Base-by-base conservation (phyloP, 23 tunicate species). In the Botrylloides violaceus region DNA sequence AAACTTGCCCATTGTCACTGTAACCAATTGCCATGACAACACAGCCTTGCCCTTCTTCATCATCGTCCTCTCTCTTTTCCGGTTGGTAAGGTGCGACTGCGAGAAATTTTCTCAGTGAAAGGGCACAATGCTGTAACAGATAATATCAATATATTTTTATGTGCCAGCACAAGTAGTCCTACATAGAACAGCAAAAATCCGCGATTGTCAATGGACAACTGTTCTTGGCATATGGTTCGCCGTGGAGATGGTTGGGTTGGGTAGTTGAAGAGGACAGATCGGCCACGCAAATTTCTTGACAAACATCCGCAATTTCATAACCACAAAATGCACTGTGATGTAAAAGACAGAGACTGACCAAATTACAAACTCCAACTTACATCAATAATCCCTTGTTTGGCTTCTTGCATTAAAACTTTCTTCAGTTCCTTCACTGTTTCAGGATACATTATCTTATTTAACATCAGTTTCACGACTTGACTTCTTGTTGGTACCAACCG, bases 121-220 rank as follows among this genome's bases (percentile, higher is more conserved):
- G 60, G 3, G 91, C 97, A 49, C 97, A 90, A 60, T 83, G 79
- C 97, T 90, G 37, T 26, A n/a, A n/a, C n/a, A n/a, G n/a, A n/a
- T n/a, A n/a, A n/a, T n/a, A n/a, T n/a, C n/a, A n/a, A n/a, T n/a
- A n/a, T n/a, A n/a, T n/a, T n/a, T n/a, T n/a, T n/a, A n/a, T n/a
- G n/a, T n/a, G n/a, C n/a, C n/a, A n/a, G n/a, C n/a, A n/a, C n/a
- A n/a, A n/a, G n/a, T n/a, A n/a, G n/a, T n/a, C n/a, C n/a, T n/a
- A n/a, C n/a, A n/a, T n/a, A n/a, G n/a, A n/a, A n/a, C n/a, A n/a
- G n/a, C n/a, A n/a, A n/a, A n/a, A n/a, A n/a, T n/a, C n/a, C n/a
- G n/a, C n/a, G n/a, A n/a, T n/a, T n/a, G n/a, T n/a, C n/a, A n/a
- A n/a, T n/a, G n/a, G n/a, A n/a, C n/a, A n/a, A n/a, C n/a, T n/a